phyloP scores from a whole-genome alignment of 1,140 invertebrate species.

The Drosophila setifemur region DNA sequence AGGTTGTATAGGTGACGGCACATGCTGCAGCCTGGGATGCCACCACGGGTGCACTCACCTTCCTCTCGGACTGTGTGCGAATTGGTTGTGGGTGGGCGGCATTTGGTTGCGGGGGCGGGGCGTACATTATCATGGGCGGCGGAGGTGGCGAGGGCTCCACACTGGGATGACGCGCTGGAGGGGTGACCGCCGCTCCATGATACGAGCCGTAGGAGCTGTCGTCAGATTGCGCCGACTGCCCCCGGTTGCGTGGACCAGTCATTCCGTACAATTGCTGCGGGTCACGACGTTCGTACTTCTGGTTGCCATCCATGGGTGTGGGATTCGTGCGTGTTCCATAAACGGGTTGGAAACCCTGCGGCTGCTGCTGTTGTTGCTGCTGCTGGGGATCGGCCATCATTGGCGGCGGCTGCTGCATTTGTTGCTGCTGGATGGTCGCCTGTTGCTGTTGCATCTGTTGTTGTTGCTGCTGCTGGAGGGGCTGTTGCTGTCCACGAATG shows the following conservation, averaged over 20 bases:
- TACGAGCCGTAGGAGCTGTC: constrained; percentile 88
- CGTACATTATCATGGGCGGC: constrained; percentile 78
- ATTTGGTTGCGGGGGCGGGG: constrained; percentile 69
- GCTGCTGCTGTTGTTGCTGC: constrained; percentile 56
- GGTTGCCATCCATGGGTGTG: constrained; percentile 81
- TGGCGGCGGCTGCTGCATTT: too few relatives aligned
- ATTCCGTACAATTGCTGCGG: constrained; percentile 87
- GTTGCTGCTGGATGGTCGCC: too few relatives aligned
- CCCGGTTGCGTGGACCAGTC: constrained; percentile 83
- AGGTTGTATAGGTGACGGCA: constrained; percentile 70
- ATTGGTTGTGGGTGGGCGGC: constrained; percentile 62
- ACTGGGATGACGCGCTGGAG: constrained; percentile 71
- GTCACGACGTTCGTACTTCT: constrained; percentile 72
- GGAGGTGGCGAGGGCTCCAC: constrained; percentile 61
- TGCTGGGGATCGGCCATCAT: constrained; percentile 68
- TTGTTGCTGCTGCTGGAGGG: too few relatives aligned
- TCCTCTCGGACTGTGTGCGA: constrained; percentile 74
- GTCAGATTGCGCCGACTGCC: constrained; percentile 84
- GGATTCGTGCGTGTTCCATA: constrained; percentile 84
- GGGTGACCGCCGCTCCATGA: constrained; percentile 83
- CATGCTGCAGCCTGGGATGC: constrained; percentile 61
- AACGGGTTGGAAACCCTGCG: constrained; percentile 76
- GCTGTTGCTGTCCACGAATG: constrained; percentile 78
- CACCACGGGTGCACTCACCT: constrained; percentile 74
- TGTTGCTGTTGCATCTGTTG: too few relatives aligned